Base-by-base conservation (phyloP, 2,888 invertebrate species). In the Rhopalosiphum nymphaeae region DNA sequence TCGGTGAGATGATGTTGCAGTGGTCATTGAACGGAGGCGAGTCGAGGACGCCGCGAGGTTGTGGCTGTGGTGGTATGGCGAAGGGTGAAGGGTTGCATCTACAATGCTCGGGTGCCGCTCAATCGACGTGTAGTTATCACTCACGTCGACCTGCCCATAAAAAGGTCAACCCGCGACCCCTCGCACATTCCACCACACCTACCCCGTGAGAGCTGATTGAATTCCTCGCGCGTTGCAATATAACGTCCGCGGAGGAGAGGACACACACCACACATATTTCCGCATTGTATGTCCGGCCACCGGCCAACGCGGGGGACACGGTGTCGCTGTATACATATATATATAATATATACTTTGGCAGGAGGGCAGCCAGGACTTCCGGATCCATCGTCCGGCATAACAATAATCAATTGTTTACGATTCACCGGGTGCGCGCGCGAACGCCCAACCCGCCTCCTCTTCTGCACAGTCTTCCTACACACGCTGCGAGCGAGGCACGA, bases 391-490 rank as follows among this genome's bases (percentile, higher is more conserved):
- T 93, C 93, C 93, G 42, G 93, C 93, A 86, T 90, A 91, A 94
- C 93, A 90, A 94, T 91, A 94, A 94, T 94, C 93, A 61, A 90
- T 90, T 94, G 93, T 90, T 94, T 91, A 91, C 84, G 56, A 90
- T 36, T 53, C 84, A 49, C 85, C 89, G 93, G 44, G 56, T 46
- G 53, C 61, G 53, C 13, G 36, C 42, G 56, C 89, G 89, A 89
- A 67, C 93, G 89, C 78, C 92, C 49, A 36, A 67, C 26, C 36
- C 85, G 61, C 49, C 49, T 1, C 86, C 21, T 21, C 78, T 7
- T 78, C 78, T 78, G 21, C 36, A 21, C 2, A 25, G 36, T 78
- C 78, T 36, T 78, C 78, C 78, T 78, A 78, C 36, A 42, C 78
- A 9, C 78, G 78, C 78, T 53, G 36, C 78, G 36, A 67, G 36